Conservation (phyloP, 2,797 vertebrate genomes). For the Mormyrops boulengeri region DNA sequence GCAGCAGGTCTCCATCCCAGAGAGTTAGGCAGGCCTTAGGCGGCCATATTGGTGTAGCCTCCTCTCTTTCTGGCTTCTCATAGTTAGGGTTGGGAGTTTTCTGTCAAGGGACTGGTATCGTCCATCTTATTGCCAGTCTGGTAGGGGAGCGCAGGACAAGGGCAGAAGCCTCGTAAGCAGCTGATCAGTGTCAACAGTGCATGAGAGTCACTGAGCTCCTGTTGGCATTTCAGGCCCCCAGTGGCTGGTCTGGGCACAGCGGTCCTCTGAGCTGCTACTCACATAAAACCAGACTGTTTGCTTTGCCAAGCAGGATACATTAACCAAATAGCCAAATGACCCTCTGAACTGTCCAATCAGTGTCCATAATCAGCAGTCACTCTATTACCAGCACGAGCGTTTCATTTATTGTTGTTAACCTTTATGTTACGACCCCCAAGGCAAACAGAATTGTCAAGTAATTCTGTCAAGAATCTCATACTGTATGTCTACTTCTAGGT, state of each 20-base stretch:
- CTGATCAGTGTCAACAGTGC: neutral
- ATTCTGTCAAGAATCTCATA: neutral
- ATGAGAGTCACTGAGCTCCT: neutral
- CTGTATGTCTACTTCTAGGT: neutral
- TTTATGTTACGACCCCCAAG: neutral
- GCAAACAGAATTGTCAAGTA: neutral
- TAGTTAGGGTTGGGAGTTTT: neutral
- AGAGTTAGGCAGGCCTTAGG: neutral
- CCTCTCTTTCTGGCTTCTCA: neutral
- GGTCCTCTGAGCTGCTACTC: neutral
- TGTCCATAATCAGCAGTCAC: neutral
- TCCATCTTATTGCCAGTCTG: neutral
- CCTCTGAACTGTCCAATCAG: neutral
- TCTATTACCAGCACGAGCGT: neutral
- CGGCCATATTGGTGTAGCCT: neutral
- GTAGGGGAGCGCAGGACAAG: neutral
- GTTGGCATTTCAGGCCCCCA: neutral
- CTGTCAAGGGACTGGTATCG: neutral
- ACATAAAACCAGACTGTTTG: slow-evolving; percentile 24
- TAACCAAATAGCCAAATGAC: slow-evolving; percentile 8
- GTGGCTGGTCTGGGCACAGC: neutral
- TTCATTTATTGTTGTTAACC: neutral
- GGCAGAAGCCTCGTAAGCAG: neutral
- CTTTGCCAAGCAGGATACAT: slow-evolving; percentile 22
- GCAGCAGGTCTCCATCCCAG: neutral